Conservation (phyloP, 2,888 invertebrate species). For the Trichopria drosophilae region DNA sequence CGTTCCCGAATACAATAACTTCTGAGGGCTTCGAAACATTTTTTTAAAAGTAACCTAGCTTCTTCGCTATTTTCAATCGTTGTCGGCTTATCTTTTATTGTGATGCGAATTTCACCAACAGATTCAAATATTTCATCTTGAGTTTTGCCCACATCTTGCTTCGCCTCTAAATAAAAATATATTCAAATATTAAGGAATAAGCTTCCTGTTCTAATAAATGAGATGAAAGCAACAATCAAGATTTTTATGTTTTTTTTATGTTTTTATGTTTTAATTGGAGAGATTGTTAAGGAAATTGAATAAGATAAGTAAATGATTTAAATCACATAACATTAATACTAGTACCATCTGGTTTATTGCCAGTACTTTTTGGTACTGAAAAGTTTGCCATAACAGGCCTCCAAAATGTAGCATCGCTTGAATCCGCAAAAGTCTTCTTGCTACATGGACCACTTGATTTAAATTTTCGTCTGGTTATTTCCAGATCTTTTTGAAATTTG, state of each 20-base stretch:
- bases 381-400: slow-evolving; percentile 23
- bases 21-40: slow-evolving; percentile 38
- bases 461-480: slow-evolving; percentile 45
- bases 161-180: not conserved
- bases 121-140: slow-evolving; percentile 11
- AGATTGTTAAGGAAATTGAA: too few species aligned
- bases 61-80: slow-evolving; percentile 32
- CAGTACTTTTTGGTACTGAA: not conserved
- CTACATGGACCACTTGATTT: slow-evolving; percentile 36
- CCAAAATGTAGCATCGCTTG: slow-evolving; percentile 47
- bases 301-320: too few species aligned
- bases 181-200: not conserved
- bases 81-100: slow-evolving; percentile 47
- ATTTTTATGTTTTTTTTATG: not conserved
- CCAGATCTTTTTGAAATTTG: too few species aligned
- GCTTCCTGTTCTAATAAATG: not conserved
- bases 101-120: slow-evolving; percentile 45
- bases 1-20: slow-evolving; percentile 38
- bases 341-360: not conserved
- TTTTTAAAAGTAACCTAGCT: slow-evolving; percentile 33
- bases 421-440: slow-evolving; percentile 35
- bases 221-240: too few species aligned
- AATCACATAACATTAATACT: too few species aligned
- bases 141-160: slow-evolving; percentile 2
- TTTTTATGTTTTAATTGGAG: not conserved